Evolutionary conservation across 2,888 invertebrate genomes (phyloP).

Genomic region (Apamea epomidion): DNA sequence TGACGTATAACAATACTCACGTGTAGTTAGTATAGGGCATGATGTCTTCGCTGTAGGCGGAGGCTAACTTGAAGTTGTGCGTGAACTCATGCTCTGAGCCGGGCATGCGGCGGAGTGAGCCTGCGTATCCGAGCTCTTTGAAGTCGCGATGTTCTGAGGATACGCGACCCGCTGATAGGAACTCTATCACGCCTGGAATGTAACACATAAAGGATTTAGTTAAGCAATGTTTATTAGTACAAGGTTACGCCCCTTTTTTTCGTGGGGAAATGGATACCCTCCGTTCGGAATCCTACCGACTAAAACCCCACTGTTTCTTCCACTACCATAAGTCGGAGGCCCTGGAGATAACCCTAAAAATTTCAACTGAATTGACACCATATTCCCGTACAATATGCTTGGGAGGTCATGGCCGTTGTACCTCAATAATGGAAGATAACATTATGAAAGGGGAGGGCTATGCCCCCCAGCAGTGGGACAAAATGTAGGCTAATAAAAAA

Average conservation of each 20-base stretch:
- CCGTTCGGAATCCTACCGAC: too few species aligned
- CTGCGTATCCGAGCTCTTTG: constrained; percentile 98
- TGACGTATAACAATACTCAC: constrained; percentile 88
- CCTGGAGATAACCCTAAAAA: background rate
- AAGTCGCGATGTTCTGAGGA: constrained; percentile 98
- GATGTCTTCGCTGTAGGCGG: constrained; percentile 98
- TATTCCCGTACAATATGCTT: background rate
- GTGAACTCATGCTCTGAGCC: constrained; percentile 97
- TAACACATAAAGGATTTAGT: background rate
- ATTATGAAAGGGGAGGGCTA: background rate
- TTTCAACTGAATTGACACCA: background rate
- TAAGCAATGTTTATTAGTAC: too few species aligned
- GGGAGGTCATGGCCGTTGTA: too few species aligned
- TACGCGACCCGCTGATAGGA: constrained; percentile 97
- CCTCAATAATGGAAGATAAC: background rate
- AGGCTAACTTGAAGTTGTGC: constrained; percentile 98
- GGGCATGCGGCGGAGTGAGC: constrained; percentile 96
- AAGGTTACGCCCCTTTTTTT: background rate
- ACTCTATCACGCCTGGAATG: constrained; percentile 97
- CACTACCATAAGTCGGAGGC: too few species aligned
- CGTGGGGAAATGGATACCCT: background rate
- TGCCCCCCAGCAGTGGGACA: background rate
- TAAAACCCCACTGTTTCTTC: background rate
- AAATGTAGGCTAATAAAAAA: background rate
- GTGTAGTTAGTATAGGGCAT: constrained; percentile 99